Base-by-base conservation (phyloP, 2,797 vertebrate genomes). In the Xenopus petersii region DNA sequence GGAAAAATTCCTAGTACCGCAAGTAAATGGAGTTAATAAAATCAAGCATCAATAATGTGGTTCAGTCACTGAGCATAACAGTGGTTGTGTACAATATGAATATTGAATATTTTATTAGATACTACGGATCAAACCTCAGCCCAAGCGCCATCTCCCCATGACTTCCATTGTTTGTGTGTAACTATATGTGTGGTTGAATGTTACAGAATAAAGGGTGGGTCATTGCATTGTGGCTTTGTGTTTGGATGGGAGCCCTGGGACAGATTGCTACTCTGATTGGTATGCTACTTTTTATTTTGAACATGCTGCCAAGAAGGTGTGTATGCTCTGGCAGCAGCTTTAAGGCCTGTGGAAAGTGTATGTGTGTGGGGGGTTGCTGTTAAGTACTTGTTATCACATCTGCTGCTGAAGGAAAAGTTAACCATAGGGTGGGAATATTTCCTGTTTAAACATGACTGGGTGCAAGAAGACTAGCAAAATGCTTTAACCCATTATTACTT, bases 361-460 rank as follows among this genome's bases (percentile, higher is more conserved):
- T 62, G 26, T 30, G 61, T 62, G 69, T 72, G 47, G 73, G 75
- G 66, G 67, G 70, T 59, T 71, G 59, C 66, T 47, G 66, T 60
- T 75, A 58, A 75, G 67, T 58, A 46, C 69, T 72, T 74, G 71
- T 79, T 74, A 79, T 79, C 76, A 79, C 76, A 79, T 79, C 76
- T 70, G 76, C 72, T 70, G 46, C 70, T 73, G 64, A 63, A 70
- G 54, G 60, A 51, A 73, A 69, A 78, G 24, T 69, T 71, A 73
- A 68, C 75, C 51, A 47, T 55, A 21, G 76, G 76, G 76, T 74
- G 76, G 76, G 71, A 79, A 74, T 46, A 79, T 70, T 79, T 79
- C 76, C 76, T 79, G 76, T 79, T 74, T 79, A 79, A 79, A 79
- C 76, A 70, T 12, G 71, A 70, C 67, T 68, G 66, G 71, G 61